phyloP scores from a whole-genome alignment of 2,888 invertebrate genomes.

The Acrocyrtus sp. region DNA sequence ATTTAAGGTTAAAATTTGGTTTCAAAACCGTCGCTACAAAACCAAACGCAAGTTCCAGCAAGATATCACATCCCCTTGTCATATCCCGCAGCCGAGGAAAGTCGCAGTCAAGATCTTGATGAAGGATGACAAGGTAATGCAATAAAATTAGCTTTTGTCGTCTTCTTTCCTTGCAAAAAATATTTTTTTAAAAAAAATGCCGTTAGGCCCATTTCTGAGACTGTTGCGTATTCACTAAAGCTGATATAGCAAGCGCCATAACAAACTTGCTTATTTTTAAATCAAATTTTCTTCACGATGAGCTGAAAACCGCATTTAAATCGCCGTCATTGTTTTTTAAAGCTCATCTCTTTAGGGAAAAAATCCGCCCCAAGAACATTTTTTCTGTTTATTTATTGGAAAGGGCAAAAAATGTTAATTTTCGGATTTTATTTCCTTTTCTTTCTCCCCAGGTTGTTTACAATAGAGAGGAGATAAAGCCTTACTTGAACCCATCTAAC shows the following conservation, averaged over 20 bases:
- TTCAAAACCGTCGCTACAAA: constrained; percentile 89
- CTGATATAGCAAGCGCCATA: too few relatives aligned
- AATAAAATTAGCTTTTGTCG: not conserved
- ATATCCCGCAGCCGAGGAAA: constrained; percentile 77
- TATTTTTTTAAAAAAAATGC: too few relatives aligned
- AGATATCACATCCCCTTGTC: constrained; percentile 62
- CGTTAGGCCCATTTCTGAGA: not conserved
- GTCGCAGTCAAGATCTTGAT: constrained; percentile 94
- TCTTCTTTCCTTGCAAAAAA: too few relatives aligned
- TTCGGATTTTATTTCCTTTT: too few relatives aligned
- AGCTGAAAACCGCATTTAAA: too few relatives aligned
- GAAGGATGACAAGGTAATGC: constrained; percentile 80
- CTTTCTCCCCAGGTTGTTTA: constrained; percentile 61
- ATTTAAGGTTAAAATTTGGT: constrained; percentile 76
- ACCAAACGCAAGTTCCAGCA: constrained; percentile 91
- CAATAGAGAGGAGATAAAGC: constrained; percentile 63
- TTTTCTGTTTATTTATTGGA: too few relatives aligned
- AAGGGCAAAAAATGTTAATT: too few relatives aligned
- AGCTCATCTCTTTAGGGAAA: too few relatives aligned
- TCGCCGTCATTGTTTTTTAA: too few relatives aligned
- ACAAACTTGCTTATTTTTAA: too few relatives aligned
- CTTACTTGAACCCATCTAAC: constrained; percentile 61
- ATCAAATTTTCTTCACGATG: too few relatives aligned
- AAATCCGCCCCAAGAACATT: too few relatives aligned
- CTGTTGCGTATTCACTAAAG: not conserved